Percentiles rank a stretch among this genome's conserved stretches.
phyloP scores from a whole-genome alignment of 2,113 vertebrate genomes.

The Cheirogaleus medius region DNA sequence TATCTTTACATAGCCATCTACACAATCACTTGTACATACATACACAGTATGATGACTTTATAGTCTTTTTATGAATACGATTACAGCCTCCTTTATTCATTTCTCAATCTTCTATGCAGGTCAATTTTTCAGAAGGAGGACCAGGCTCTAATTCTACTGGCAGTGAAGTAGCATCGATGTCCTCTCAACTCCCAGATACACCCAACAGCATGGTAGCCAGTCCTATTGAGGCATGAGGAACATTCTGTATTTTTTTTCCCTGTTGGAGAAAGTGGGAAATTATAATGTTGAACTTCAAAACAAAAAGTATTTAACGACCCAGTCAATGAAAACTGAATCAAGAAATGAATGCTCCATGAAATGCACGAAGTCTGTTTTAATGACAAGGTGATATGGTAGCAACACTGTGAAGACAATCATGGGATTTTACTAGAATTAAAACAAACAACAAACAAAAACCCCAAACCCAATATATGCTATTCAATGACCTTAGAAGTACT shows the following conservation, averaged over 20 bases:
- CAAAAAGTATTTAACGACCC: constrained; percentile 85
- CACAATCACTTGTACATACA: neutral
- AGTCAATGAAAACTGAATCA: constrained; percentile 83
- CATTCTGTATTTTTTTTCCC: constrained; percentile 80
- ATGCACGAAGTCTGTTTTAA: constrained; percentile 91
- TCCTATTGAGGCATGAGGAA: constrained; percentile 97
- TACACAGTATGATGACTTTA: neutral
- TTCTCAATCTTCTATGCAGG: constrained; percentile 85
- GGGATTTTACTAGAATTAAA: constrained; percentile 91
- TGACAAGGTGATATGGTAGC: constrained; percentile 94
- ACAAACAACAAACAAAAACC: constrained; percentile 71
- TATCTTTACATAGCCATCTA: neutral
- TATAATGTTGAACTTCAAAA: constrained; percentile 82
- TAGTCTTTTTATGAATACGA: neutral
- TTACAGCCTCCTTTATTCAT: constrained; percentile 54
- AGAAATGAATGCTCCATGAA: constrained; percentile 85
- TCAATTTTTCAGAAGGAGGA: constrained; percentile 98
- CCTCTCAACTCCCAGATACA: constrained; percentile 98
- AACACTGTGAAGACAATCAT: constrained; percentile 99
- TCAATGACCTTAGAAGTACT: constrained; percentile 83
- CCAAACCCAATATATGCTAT: constrained; percentile 66
- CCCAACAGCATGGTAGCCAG: constrained; percentile 99
- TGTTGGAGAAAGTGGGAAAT: constrained; percentile 85
- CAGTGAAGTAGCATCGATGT: constrained; percentile 99
- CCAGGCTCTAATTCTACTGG: constrained; percentile 98